Percentiles rank a stretch among this genome's conserved stretches.
Conservation (phyloP, 2,113 vertebrate genomes). For the Cinclus mexicanus region DNA sequence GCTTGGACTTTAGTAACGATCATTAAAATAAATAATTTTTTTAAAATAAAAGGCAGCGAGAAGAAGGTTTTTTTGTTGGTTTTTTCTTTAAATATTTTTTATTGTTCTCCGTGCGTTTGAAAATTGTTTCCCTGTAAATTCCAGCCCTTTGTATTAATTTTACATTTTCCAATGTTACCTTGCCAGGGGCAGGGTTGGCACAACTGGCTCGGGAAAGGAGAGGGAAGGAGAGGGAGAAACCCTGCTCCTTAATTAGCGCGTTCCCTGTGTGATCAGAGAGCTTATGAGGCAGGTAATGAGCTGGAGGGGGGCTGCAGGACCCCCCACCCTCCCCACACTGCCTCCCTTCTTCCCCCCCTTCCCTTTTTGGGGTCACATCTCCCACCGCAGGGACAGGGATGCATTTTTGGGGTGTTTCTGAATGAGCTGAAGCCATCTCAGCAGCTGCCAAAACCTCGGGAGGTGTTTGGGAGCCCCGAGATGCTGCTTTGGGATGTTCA, state of each 20-base stretch:
- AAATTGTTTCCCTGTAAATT: constrained; percentile 61
- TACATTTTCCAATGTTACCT: constrained; percentile 70
- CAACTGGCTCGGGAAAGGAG: constrained; percentile 50
- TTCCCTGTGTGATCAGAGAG: constrained; percentile 59
- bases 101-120: constrained; percentile 23
- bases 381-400: accelerated
- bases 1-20: constrained; percentile 40
- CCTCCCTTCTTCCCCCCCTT: not conserved
- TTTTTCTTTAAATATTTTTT: not conserved
- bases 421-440: not conserved
- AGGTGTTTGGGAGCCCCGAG: accelerated
- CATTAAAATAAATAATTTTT: constrained; percentile 51
- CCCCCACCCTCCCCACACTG: too few relatives aligned
- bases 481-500: accelerated
- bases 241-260: constrained; percentile 66
- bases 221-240: constrained; percentile 46
- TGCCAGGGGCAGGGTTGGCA: constrained; percentile 74
- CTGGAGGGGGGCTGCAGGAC: not conserved
- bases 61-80: not conserved
- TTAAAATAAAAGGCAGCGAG: not conserved
- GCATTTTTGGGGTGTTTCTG: not conserved
- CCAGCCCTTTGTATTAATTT: constrained; percentile 64
- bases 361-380: not conserved
- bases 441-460: not conserved
- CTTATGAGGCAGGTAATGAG: constrained; percentile 65